Percentiles rank a stretch among this genome's conserved stretches.
Conservation (phyloP, 2,797 vertebrate genomes). For the Tympanoctomys barrerae region DNA sequence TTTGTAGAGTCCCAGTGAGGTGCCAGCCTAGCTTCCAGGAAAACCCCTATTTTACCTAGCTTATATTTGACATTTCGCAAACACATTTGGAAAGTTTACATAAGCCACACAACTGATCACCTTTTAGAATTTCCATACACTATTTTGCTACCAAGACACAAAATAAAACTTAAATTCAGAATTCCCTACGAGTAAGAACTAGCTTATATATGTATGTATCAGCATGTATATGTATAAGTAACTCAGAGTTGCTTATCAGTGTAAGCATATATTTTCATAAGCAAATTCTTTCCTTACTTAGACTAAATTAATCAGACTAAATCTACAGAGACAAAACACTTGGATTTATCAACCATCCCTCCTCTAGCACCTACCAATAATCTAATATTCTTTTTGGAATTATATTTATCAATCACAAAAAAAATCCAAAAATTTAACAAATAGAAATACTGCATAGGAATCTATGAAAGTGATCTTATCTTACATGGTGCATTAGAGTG, state of each 20-base stretch:
- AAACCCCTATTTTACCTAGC: neutral
- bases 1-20: neutral
- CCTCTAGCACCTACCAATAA: neutral
- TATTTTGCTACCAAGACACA: conserved; percentile 8
- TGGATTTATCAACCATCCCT: neutral
- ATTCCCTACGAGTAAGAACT: conserved; percentile 17
- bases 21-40: neutral
- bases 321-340: conserved; percentile 44
- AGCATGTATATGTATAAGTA: neutral
- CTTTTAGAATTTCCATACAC: neutral
- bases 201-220: neutral
- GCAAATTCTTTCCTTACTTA: conserved; percentile 46
- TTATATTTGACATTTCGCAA: neutral
- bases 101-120: neutral
- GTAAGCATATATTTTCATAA: neutral
- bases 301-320: neutral
- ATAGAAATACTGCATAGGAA: neutral
- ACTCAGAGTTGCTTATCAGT: neutral
- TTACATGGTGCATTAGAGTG: neutral
- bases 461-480: neutral
- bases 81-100: neutral
- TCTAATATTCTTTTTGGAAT: conserved; percentile 36
- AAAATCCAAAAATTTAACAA: neutral
- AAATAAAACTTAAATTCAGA: conserved; percentile 45
- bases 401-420: conserved; percentile 10